Evolutionary conservation across 2,113 vertebrate species (phyloP).

Genomic region (Gambusia holbrooki): DNA sequence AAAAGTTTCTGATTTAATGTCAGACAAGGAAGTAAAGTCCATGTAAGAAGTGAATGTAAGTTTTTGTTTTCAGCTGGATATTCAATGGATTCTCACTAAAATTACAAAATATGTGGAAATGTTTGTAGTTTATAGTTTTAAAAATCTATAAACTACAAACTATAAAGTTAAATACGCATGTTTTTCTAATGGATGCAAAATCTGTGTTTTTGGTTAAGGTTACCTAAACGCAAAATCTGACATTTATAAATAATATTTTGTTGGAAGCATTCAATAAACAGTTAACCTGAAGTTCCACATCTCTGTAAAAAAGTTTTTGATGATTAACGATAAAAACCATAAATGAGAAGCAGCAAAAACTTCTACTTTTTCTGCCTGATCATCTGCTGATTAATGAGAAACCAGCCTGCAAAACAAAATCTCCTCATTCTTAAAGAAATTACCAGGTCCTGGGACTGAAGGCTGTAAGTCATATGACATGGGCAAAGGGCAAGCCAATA

Average conservation of each 20-base stretch:
- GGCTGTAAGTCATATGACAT: conserved; percentile 27
- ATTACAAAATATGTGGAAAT: neutral
- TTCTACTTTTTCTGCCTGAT: conserved; percentile 2
- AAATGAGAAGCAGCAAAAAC: neutral
- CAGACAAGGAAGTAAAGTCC: too few species aligned
- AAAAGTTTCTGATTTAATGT: neutral
- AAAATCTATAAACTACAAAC: too few species aligned
- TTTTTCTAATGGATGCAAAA: too few species aligned
- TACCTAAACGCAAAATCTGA: too few species aligned
- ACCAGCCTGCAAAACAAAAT: neutral
- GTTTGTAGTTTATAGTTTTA: too few species aligned
- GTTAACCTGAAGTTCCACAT: neutral
- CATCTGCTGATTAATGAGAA: neutral
- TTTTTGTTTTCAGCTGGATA: neutral
- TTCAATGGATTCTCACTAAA: neutral
- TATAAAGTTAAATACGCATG: too few species aligned
- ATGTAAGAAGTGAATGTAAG: neutral
- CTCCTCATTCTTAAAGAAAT: neutral
- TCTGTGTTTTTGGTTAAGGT: too few species aligned
- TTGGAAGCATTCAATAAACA: neutral
- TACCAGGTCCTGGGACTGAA: conserved; percentile 7
- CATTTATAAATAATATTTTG: too few species aligned
- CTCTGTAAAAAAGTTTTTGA: too few species aligned
- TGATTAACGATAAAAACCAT: neutral
- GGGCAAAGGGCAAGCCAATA: conserved; percentile 17